phyloP scores from a whole-genome alignment of 35 echinoderm and acorn worm genomes.

The Apostichopus parvimensis region DNA sequence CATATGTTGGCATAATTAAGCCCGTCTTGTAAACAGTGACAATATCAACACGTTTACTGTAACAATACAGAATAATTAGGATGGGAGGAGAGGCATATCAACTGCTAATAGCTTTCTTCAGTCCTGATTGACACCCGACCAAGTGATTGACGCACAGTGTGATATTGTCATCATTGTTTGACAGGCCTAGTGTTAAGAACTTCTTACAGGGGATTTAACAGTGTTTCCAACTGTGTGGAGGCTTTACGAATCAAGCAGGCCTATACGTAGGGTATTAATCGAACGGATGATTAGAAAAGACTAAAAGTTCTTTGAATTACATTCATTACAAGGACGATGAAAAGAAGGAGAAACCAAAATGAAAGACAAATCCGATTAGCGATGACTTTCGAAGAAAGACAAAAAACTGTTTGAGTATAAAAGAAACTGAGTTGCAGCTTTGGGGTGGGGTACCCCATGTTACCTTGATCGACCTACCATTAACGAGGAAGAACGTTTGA shows the following conservation, averaged over 20 bases:
- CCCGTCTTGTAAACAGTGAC: constrained; percentile 21
- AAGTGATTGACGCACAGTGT: constrained; percentile 25
- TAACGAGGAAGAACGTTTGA: not conserved
- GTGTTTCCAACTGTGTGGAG: not conserved
- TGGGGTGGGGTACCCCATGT: not conserved
- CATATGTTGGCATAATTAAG: constrained; percentile 28
- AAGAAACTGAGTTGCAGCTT: not conserved
- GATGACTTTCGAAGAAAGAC: constrained; percentile 15
- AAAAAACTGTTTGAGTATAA: not conserved
- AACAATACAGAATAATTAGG: constrained; percentile 34
- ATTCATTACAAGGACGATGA: not conserved
- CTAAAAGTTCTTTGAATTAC: not conserved
- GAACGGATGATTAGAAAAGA: not conserved
- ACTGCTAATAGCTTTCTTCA: constrained; percentile 15
- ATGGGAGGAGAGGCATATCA: constrained; percentile 13
- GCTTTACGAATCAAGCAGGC: not conserved
- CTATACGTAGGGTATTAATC: not conserved
- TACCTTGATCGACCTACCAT: not conserved
- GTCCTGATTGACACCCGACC: not conserved
- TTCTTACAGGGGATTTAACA: not conserved
- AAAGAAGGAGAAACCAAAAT: not conserved
- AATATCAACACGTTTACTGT: not conserved
- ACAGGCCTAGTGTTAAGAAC: not conserved
- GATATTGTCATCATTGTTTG: too few species aligned
- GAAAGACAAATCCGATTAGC: constrained; percentile 10